A percentile compares a stretch with the other conserved stretches of the same genome.
Conservation (phyloP, 1,140 invertebrate genomes). For the Chironomus tepperi region DNA sequence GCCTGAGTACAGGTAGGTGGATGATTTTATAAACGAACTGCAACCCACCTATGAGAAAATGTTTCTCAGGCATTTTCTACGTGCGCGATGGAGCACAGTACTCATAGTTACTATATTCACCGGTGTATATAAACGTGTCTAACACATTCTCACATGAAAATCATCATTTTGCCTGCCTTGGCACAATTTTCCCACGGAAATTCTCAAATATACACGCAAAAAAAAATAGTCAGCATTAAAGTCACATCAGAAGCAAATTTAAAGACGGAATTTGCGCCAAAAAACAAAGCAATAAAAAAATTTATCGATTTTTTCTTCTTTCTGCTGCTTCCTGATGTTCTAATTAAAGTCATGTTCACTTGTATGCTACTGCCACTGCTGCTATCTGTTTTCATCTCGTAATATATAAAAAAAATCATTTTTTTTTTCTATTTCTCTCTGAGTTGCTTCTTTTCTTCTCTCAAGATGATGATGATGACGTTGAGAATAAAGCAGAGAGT, state of each 20-base stretch:
- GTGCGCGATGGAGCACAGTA: not conserved
- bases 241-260: no score
- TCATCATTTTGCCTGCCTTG: no score
- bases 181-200: no score
- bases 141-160: no score
- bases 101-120: no score
- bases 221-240: no score
- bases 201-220: no score
- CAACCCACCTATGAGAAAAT: constrained; percentile 22
- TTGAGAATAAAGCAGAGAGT: not conserved
- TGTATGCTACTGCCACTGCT: not conserved
- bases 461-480: not conserved
- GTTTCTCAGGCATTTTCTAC: constrained; percentile 15
- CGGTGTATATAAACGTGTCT: no score
- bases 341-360: constrained; percentile 14
- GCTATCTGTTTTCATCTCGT: constrained; percentile 1
- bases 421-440: constrained; percentile 8
- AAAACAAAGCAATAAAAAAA: constrained; percentile 9
- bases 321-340: not conserved
- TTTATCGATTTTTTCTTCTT: not conserved
- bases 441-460: not conserved
- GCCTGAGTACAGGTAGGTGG: constrained; percentile 20
- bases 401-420: not conserved
- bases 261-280: not conserved
- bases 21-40: constrained; percentile 18